Evolutionary conservation across 2,797 vertebrate species (phyloP).

Genomic region (Micropoecilia bifurca): DNA sequence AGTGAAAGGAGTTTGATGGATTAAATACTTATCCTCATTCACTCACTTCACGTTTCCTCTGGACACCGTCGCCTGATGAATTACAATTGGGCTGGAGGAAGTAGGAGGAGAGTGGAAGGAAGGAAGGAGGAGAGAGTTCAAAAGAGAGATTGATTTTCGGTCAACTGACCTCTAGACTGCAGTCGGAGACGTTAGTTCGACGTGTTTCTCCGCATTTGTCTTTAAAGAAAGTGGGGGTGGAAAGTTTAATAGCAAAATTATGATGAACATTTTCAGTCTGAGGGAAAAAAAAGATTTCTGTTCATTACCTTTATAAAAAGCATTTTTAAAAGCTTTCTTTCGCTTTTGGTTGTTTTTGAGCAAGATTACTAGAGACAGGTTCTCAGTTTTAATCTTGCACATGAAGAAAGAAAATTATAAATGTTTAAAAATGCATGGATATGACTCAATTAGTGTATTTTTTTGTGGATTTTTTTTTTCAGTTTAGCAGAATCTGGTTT

Average conservation of each 20-base stretch:
- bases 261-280: conserved; percentile 3
- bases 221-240: not conserved
- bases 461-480: not conserved
- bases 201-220: not conserved
- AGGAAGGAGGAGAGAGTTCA: conserved; percentile 39
- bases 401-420: not conserved
- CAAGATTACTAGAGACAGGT: not conserved
- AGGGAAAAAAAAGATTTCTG: not conserved
- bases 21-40: conserved; percentile 75
- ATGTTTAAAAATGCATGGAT: not conserved
- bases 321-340: not conserved
- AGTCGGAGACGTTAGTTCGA: conserved; percentile 15
- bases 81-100: conserved; percentile 54
- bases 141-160: conserved; percentile 40
- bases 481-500: not conserved
- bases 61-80: conserved; percentile 56
- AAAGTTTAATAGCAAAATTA: not conserved
- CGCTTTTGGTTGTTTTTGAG: not conserved
- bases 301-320: not conserved
- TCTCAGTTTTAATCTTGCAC: not conserved
- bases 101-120: conserved; percentile 7
- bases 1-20: conserved; percentile 75
- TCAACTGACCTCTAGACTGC: conserved; percentile 37
- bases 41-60: conserved; percentile 52
- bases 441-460: not conserved